Percentiles rank a stretch among this genome's conserved stretches.
These are phyloP conservation scores for Drosophila bunnanda DNA, from an alignment of 2,888 invertebrate species.

Conservation along the genomic window DNA sequence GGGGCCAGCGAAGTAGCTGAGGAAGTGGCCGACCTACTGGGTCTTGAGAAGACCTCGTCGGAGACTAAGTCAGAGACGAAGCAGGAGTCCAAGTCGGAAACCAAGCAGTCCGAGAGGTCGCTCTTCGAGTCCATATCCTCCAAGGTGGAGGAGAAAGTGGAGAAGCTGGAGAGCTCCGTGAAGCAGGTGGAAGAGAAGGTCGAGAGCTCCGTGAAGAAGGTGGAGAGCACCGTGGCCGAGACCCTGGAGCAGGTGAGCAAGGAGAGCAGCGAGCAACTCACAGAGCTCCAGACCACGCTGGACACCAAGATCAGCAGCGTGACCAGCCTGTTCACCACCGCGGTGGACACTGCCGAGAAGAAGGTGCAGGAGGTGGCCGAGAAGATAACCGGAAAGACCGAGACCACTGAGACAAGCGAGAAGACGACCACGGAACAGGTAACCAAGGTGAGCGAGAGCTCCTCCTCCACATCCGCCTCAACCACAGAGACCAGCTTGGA, in stretches of 20 bases:
- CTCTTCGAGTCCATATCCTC: slow-evolving; percentile 17
- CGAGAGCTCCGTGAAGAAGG: slow-evolving; percentile 37
- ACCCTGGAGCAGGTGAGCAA: slow-evolving; percentile 43
- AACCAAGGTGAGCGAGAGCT: slow-evolving; percentile 47
- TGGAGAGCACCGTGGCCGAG: slow-evolving; percentile 46
- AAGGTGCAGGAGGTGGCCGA: slow-evolving; percentile 32
- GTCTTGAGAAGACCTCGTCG: slow-evolving; percentile 5
- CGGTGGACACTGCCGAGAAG: slow-evolving; percentile 38
- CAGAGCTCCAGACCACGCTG: slow-evolving; percentile 29
- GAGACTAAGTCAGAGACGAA: neutral
- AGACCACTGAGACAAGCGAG: slow-evolving; percentile 1
- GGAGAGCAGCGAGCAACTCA: slow-evolving; percentile 43
- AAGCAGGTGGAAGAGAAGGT: slow-evolving; percentile 15
- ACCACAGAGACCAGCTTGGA: slow-evolving; percentile 82
- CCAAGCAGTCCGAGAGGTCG: slow-evolving; percentile 3
- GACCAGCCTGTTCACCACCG: slow-evolving; percentile 21
- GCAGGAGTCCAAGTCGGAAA: neutral
- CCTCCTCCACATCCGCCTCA: slow-evolving; percentile 1
- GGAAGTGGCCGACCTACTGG: slow-evolving; percentile 15
- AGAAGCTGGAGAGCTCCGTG: neutral
- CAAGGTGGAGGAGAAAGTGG: slow-evolving; percentile 18
- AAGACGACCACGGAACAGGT: slow-evolving; percentile 3
- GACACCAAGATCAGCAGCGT: slow-evolving; percentile 41
- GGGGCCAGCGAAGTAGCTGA: slow-evolving; percentile 37
- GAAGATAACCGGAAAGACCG: slow-evolving; percentile 1